phyloP scores from a whole-genome alignment of 2,797 vertebrate species.

The Mastacembelus armatus region DNA sequence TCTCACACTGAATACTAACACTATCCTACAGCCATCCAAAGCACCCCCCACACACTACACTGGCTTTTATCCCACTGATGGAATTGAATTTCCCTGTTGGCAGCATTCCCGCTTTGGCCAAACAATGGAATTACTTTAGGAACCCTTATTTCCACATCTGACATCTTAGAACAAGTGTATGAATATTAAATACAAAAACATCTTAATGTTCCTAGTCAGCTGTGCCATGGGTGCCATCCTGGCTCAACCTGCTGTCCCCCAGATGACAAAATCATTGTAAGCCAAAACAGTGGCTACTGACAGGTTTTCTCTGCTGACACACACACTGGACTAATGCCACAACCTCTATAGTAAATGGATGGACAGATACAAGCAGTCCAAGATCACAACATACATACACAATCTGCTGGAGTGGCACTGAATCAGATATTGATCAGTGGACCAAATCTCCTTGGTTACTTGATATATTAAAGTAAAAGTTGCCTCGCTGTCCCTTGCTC shows the following conservation, averaged over 20 bases:
- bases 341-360: slow-evolving; percentile 36
- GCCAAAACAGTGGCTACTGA: slow-evolving; percentile 8
- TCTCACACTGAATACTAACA: background rate
- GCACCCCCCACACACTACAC: background rate
- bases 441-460: slow-evolving; percentile 60
- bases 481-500: background rate
- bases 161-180: background rate
- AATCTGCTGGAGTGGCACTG: slow-evolving; percentile 41
- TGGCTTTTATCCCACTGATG: background rate
- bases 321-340: slow-evolving; percentile 42
- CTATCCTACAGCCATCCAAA: background rate
- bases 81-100: background rate
- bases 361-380: slow-evolving; percentile 3
- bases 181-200: slow-evolving; percentile 26
- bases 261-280: slow-evolving; percentile 39
- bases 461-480: slow-evolving; percentile 71
- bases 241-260: slow-evolving; percentile 10
- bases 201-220: background rate
- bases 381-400: slow-evolving; percentile 8
- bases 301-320: slow-evolving; percentile 48
- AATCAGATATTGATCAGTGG: slow-evolving; percentile 70
- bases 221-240: slow-evolving; percentile 17
- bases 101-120: background rate
- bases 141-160: background rate
- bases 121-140: background rate